Percentiles rank a stretch among this genome's conserved stretches.
Evolutionary conservation across 2,888 invertebrate species (phyloP).

Genomic region (Caradrina kadenii): DNA sequence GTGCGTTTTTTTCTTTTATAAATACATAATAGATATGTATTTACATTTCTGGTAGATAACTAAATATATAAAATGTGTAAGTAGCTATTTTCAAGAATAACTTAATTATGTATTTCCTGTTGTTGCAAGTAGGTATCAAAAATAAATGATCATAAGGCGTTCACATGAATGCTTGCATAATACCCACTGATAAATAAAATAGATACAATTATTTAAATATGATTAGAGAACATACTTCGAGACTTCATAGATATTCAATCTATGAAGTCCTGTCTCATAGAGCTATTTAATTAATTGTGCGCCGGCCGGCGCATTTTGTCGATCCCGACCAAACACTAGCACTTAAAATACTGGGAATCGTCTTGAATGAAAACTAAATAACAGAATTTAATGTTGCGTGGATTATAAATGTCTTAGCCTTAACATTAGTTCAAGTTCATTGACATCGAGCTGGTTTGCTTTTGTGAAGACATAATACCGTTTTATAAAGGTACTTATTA

Average conservation of each 20-base stretch:
- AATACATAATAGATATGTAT: too few relatives aligned
- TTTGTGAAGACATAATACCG: conserved; percentile 23
- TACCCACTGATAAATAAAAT: neutral
- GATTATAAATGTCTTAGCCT: conserved; percentile 1
- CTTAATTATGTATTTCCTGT: neutral
- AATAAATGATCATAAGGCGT: neutral
- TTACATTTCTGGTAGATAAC: too few relatives aligned
- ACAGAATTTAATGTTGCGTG: neutral
- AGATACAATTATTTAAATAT: neutral
- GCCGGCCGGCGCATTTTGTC: neutral
- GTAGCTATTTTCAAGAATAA: neutral
- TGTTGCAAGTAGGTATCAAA: neutral
- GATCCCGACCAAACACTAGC: neutral
- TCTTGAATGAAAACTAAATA: neutral
- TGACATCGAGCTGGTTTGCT: conserved; percentile 29
- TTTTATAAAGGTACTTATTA: conserved; percentile 21
- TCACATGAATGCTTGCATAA: neutral
- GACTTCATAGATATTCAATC: neutral
- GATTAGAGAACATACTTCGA: neutral
- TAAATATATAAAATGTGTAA: too few relatives aligned
- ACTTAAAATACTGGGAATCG: neutral
- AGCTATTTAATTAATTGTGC: too few relatives aligned
- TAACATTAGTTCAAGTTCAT: conserved; percentile 48
- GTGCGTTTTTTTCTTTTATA: neutral
- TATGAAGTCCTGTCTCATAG: neutral